A percentile compares a stretch with the other conserved stretches of the same genome.
phyloP scores from a whole-genome alignment of 2,113 vertebrate genomes.

The Pitta sordida region DNA sequence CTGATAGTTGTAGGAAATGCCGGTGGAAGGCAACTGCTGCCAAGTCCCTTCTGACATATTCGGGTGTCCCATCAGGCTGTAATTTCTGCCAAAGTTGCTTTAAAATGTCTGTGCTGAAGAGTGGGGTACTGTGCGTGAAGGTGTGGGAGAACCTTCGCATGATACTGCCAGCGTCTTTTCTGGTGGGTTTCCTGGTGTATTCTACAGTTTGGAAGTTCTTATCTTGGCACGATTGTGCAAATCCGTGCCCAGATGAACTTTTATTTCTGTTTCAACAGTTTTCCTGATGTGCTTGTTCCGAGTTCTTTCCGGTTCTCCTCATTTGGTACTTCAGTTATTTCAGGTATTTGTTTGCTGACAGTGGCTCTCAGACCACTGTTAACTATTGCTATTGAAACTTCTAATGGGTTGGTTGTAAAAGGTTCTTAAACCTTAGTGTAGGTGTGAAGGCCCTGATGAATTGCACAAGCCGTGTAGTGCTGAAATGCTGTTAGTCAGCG shows the following conservation, averaged over 20 bases:
- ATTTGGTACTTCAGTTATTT: background rate
- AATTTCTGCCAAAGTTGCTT: background rate
- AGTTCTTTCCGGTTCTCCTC: background rate
- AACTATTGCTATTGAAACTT: background rate
- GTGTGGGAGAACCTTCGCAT: background rate
- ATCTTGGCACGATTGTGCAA: background rate
- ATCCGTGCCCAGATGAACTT: background rate
- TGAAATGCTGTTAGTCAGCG: background rate
- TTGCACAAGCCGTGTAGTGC: background rate
- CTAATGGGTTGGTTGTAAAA: background rate
- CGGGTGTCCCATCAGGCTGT: background rate
- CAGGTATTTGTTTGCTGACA: background rate
- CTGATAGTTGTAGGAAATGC: background rate
- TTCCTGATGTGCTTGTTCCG: background rate
- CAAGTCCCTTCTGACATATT: background rate
- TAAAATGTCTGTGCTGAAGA: background rate
- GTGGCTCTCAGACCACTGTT: background rate
- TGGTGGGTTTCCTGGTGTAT: background rate
- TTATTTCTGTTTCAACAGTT: background rate
- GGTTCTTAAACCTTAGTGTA: background rate
- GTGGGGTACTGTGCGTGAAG: background rate
- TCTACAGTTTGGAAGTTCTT: background rate
- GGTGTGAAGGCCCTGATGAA: background rate
- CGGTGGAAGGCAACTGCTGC: background rate
- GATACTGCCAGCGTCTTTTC: background rate